Conservation (phyloP, 2,797 vertebrate species). For the Phoebastria nigripes region DNA sequence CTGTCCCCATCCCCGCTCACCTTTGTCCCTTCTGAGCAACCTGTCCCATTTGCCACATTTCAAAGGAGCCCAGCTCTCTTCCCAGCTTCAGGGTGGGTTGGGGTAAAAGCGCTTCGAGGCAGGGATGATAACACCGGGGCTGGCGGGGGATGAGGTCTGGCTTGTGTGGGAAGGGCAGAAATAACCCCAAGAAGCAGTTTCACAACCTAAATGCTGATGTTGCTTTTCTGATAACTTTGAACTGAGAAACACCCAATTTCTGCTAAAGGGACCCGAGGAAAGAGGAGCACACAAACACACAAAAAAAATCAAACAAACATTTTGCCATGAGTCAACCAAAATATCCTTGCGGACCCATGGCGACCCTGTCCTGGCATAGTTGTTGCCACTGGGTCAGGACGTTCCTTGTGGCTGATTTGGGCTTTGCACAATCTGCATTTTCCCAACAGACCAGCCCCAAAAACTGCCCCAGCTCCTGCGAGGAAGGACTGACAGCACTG, state of each 20-base stretch:
- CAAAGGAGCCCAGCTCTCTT: neutral
- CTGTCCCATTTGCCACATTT: fast-evolving
- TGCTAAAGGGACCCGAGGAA: neutral
- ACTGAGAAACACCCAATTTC: neutral
- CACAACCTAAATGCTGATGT: neutral
- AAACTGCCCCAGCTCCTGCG: neutral
- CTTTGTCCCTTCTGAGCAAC: neutral
- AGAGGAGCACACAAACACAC: neutral
- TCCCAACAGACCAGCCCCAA: neutral
- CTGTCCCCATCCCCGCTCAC: fast-evolving
- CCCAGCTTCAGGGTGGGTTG: neutral
- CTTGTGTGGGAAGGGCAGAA: neutral
- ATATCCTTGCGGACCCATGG: fast-evolving
- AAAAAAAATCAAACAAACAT: neutral
- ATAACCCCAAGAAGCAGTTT: neutral
- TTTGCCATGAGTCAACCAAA: neutral
- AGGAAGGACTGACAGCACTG: neutral
- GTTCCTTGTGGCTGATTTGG: fast-evolving
- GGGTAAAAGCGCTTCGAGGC: neutral
- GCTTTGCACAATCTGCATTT: neutral
- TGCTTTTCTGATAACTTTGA: neutral
- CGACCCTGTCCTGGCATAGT: neutral
- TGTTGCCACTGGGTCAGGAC: neutral
- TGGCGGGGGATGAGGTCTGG: neutral
- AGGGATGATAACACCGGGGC: fast-evolving